Percentiles rank a stretch among this genome's conserved stretches.
Evolutionary conservation across 1,140 invertebrate species (phyloP).

Genomic region (Drosophila pallidifrons): DNA sequence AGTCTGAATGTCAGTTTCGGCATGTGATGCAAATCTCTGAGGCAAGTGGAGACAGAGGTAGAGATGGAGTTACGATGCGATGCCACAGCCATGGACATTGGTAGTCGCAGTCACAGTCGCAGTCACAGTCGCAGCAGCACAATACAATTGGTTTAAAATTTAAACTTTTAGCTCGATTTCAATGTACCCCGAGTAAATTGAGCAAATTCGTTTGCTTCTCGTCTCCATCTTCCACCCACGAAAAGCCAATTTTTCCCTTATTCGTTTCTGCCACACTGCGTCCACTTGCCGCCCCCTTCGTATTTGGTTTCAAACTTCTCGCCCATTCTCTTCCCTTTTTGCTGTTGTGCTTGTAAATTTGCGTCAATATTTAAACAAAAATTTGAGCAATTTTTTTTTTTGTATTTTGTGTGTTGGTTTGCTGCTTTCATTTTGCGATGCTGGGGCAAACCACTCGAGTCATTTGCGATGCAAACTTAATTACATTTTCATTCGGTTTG

Average conservation of each 20-base stretch:
- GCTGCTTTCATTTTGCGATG: slow-evolving; percentile 18
- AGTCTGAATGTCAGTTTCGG: slow-evolving; percentile 18
- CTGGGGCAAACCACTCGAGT: slow-evolving; percentile 65
- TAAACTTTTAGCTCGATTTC: slow-evolving; percentile 60
- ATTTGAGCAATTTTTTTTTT: slow-evolving; percentile 33
- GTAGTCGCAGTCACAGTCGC: slow-evolving; percentile 4
- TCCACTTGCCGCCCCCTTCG: neutral
- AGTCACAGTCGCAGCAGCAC: neutral
- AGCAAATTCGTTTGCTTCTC: slow-evolving; percentile 43
- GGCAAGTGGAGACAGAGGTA: neutral
- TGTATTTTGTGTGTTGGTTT: too few relatives aligned
- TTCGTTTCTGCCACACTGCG: neutral
- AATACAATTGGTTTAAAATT: slow-evolving; percentile 57
- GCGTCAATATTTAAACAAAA: slow-evolving; percentile 59
- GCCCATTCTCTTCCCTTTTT: neutral
- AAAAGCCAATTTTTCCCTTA: slow-evolving; percentile 25
- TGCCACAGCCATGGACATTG: slow-evolving; percentile 14
- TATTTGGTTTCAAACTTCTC: neutral
- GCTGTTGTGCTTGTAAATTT: slow-evolving; percentile 46
- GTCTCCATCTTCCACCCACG: neutral
- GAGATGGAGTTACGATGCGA: slow-evolving; percentile 13
- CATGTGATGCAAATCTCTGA: slow-evolving; percentile 56
- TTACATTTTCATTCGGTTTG: slow-evolving; percentile 74
- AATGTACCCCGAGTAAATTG: slow-evolving; percentile 28
- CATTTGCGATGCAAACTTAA: slow-evolving; percentile 79